Percentiles rank a stretch among this genome's conserved stretches.
Evolutionary conservation across 2,113 vertebrate species (phyloP).

Genomic region (Dicrurus megarhynchus): DNA sequence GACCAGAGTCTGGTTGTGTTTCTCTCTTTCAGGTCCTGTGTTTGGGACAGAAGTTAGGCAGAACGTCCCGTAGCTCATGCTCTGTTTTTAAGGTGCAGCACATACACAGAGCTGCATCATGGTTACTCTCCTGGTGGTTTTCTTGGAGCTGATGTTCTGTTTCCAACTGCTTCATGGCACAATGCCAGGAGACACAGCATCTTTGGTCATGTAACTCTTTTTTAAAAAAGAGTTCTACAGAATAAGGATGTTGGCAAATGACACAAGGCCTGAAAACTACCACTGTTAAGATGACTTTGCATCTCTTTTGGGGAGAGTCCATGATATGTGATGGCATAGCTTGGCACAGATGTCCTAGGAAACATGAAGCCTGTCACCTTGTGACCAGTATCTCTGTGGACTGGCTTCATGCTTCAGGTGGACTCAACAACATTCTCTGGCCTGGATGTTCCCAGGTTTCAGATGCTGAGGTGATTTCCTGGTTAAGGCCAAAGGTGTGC

Average conservation of each 20-base stretch:
- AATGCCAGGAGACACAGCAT: neutral
- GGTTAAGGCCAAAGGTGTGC: neutral
- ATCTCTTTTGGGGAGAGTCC: neutral
- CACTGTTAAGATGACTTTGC: neutral
- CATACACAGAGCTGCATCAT: neutral
- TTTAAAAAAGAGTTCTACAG: neutral
- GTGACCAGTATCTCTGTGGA: neutral
- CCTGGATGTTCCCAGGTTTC: neutral
- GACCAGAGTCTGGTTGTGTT: neutral
- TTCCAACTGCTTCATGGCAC: neutral
- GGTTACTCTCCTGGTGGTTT: neutral
- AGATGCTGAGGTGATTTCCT: neutral
- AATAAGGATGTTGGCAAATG: neutral
- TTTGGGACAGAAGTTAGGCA: neutral
- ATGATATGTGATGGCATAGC: fast-evolving
- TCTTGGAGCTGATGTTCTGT: neutral
- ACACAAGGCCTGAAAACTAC: neutral
- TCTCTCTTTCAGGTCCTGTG: neutral
- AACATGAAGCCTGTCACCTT: neutral
- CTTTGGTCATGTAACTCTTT: neutral
- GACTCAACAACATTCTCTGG: neutral
- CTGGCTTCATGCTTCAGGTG: neutral
- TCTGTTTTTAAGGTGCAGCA: neutral
- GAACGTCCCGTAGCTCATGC: fast-evolving
- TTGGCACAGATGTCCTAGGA: neutral